Evolutionary conservation across 2,113 vertebrate species (phyloP), one percentile per base, ranked within the genome.

Genomic region (Laticauda colubrina): DNA sequence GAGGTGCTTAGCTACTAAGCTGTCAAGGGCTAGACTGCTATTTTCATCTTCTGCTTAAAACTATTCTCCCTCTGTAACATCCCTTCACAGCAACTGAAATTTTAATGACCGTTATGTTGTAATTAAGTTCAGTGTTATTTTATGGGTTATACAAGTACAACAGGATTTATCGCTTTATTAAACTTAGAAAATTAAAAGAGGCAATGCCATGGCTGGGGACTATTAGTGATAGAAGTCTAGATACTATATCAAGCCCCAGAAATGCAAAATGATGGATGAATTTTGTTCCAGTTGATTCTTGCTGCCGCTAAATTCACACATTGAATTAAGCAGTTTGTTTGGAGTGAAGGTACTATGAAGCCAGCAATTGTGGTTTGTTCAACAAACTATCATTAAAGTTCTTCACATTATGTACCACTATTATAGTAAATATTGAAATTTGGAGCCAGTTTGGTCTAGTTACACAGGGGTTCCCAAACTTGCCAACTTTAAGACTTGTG

Each of bases 121-220:
- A 95, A 96, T 94, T 93, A 96, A 94, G 91, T 94, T 94, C 94
- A 75, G 91, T 95, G 94, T 88, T 95, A 94, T 88, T 61, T 93
- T 96, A 94, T 90, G 94, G 92, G 95, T 96, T 96, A 89, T 94
- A 91, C 12, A 57, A 92, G 0, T 1, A 91, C 85, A 92, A 87
- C 55, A 64, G 26, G 91, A 53, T 92, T 91, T 91, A 56, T 51
- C 21, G 89, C 89, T 95, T 96, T 96, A 95, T 96, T 95, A 96
- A 92, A 8, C 9, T 75, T 91, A 64, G 91, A 90, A 94, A 96
- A 96, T 95, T 95, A 95, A 95, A 94, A 94, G 94, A 94, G 87
- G 88, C 88, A 95, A 95, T 92, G 92, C 89, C 64, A 89, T 29
- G 87, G 87, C 88, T 85, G 85, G 81, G 93, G 91, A 89, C 93